Evolutionary conservation across 2,797 vertebrate species (phyloP), one percentile per base, ranked within the genome.

Genomic region (Scolopax rusticola): DNA sequence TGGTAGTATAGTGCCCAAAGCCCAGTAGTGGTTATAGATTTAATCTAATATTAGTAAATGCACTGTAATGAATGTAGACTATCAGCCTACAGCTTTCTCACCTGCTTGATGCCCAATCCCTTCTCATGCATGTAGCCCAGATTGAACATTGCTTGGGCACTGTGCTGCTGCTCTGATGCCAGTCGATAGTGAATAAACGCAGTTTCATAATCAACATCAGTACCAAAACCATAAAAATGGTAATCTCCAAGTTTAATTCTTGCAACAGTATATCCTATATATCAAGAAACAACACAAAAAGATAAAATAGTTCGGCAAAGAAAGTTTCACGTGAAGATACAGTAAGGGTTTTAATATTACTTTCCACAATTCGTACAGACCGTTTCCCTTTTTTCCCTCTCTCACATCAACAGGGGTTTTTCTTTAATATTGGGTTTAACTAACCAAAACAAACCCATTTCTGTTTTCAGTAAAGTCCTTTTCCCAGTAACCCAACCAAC

Each of bases 51-150:
- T 32, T 51, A 74, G 32, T 27, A 79, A 79, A 73, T 3, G 11
- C 7, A 63, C 28, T 67, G 40, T 21, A 60, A 56, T 11, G 15
- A 89, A 63, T 43, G 57, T 48, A 54, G 71, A 60, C 32, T 45
- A n/a, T n/a, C 12, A 56, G 40, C 12, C 20, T 17, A n/a, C 45
- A 71, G 9, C 1, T 88, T 43, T 45, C 97, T 93, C 88, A 99
- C 99, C 99, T 99, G 99, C 92, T 99, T 99, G 95, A 99, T 99
- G 60, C 99, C 99, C 57, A 99, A 97, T 14, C 99, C 99, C 87
- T 99, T 99, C 97, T 99, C 99, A 24, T 99, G 99, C 99, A 99
- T 99, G 95, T 99, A 99, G 0, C 99, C 99, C 96, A 99, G 95
- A 95, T 99, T 99, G 90, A 99, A 99, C 99, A 99, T 99, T 76